Evolutionary conservation across 1,140 invertebrate species (phyloP).

Genomic region (Drosophila malerkotliana): DNA sequence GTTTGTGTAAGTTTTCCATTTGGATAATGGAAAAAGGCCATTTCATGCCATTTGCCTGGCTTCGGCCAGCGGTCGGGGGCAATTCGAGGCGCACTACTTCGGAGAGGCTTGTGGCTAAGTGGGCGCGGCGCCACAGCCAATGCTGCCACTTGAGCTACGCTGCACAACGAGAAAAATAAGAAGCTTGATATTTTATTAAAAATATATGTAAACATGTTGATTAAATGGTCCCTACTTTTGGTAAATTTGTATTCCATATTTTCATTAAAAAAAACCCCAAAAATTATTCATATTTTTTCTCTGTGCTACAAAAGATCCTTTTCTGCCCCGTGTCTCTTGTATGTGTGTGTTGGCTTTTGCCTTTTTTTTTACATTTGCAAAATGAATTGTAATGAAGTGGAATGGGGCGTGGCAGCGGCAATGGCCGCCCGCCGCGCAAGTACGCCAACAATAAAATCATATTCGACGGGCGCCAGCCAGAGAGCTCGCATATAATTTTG

Average conservation of each 20-base stretch:
- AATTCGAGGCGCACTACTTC: constrained; percentile 71
- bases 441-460: constrained; percentile 78
- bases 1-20: constrained; percentile 83
- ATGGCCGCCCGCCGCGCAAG: constrained; percentile 57
- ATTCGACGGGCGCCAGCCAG: constrained; percentile 73
- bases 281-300: background rate
- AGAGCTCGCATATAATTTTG: constrained; percentile 70
- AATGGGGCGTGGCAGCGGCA: constrained; percentile 57
- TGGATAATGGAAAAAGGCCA: constrained; percentile 84
- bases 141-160: constrained; percentile 39
- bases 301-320: constrained; percentile 32
- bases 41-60: constrained; percentile 78
- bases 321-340: background rate
- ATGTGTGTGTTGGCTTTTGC: constrained; percentile 41
- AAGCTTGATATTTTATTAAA: background rate
- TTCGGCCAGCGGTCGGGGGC: constrained; percentile 53
- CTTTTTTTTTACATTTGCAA: constrained; percentile 77
- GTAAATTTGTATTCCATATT: background rate
- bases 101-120: constrained; percentile 59
- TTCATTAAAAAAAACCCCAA: background rate
- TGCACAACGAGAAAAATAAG: constrained; percentile 13
- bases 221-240: background rate
- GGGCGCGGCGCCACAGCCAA: constrained; percentile 66
- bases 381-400: constrained; percentile 79
- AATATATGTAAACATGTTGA: background rate